Conservation (phyloP, 2,888 invertebrate genomes). For the Ephialtes manifestator region DNA sequence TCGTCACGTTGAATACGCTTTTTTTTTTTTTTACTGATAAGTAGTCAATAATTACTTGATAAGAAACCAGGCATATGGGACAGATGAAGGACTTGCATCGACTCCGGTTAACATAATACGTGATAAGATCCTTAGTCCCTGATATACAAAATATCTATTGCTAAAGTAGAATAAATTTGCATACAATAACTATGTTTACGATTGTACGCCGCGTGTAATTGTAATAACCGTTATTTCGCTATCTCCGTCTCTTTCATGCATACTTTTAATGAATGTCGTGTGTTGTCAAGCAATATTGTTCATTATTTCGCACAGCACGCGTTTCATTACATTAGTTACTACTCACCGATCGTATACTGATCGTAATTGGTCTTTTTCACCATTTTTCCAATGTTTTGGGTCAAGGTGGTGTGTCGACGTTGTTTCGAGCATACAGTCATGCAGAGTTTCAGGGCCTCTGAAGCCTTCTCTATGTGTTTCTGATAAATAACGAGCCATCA, state of each 20-base stretch:
- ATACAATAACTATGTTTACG: background rate
- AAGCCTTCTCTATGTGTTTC: constrained; percentile 91
- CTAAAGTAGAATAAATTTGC: background rate
- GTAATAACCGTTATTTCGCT: background rate
- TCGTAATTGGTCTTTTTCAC: constrained; percentile 92
- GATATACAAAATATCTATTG: background rate
- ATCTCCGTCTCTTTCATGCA: constrained; percentile 5
- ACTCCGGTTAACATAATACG: background rate
- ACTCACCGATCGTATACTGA: constrained; percentile 89
- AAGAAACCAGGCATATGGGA: background rate
- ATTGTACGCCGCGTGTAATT: background rate
- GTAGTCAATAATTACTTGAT: constrained; percentile 12
- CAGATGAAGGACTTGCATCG: background rate
- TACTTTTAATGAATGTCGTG: background rate
- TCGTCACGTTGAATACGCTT: background rate
- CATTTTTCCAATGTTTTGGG: constrained; percentile 94
- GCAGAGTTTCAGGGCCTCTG: constrained; percentile 92
- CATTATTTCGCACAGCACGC: background rate
- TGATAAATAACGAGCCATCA: constrained; percentile 65
- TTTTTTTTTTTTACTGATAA: background rate
- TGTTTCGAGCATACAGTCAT: constrained; percentile 92
- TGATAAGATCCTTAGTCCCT: background rate
- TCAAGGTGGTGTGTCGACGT: constrained; percentile 90
- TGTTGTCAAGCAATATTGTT: background rate
- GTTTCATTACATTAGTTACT: constrained; percentile 22